Conservation (phyloP, 2,888 invertebrate species). For the Euphydryas editha region DNA sequence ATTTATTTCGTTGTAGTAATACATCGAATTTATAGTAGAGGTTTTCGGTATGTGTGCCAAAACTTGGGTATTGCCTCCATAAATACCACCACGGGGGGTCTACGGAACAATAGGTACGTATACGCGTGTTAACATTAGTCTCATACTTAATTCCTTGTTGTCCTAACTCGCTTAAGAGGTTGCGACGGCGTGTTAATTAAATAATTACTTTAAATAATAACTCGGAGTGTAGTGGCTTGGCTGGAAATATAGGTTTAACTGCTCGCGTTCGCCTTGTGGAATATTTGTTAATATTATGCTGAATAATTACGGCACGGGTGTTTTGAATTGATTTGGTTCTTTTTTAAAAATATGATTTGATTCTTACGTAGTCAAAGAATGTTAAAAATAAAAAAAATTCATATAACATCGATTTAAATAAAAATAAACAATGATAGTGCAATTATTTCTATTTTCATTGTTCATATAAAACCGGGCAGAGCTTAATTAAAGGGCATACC, state of each 20-base stretch:
- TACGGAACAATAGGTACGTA: constrained; percentile 74
- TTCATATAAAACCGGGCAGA: background rate
- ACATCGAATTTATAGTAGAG: constrained; percentile 27
- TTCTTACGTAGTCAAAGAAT: background rate
- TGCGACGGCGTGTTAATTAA: constrained; percentile 81
- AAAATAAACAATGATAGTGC: background rate
- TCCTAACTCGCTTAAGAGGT: constrained; percentile 80
- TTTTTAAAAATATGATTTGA: background rate
- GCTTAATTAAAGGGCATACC: constrained; percentile 16
- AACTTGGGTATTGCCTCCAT: constrained; percentile 75
- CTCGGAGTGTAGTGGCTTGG: constrained; percentile 48
- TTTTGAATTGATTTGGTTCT: background rate
- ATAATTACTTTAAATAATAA: constrained; percentile 80
- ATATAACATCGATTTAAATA: background rate
- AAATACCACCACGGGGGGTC: constrained; percentile 78
- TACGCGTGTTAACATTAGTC: constrained; percentile 80
- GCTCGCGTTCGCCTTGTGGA: constrained; percentile 8
- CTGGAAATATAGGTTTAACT: constrained; percentile 16
- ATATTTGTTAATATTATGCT: constrained; percentile 19
- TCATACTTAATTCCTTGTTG: constrained; percentile 80
- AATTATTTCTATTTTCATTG: background rate
- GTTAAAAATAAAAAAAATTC: background rate
- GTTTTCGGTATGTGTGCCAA: constrained; percentile 72
- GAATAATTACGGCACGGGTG: constrained; percentile 11
- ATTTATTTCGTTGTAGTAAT: background rate